Evolutionary conservation across 2,888 invertebrate genomes (phyloP).

Genomic region (Microctonus brassicae): DNA sequence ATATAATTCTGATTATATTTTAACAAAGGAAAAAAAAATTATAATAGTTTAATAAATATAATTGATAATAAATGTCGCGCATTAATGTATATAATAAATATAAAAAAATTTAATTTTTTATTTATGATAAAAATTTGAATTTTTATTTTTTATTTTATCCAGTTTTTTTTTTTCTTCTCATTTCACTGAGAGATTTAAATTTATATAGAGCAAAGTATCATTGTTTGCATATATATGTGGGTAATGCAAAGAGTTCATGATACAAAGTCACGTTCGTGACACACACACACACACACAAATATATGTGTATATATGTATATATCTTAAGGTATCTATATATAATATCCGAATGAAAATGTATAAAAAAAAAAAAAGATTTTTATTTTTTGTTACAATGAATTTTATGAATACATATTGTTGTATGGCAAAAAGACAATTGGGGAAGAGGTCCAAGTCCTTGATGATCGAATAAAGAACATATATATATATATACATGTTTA

Average conservation of each 20-base stretch:
- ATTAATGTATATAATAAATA: too few species aligned
- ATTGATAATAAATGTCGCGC: too few species aligned
- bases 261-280: constrained; percentile 66
- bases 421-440: background rate
- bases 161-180: background rate
- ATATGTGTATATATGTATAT: background rate
- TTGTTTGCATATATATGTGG: constrained; percentile 15
- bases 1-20: background rate
- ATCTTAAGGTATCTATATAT: too few species aligned
- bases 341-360: too few species aligned
- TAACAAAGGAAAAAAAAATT: background rate
- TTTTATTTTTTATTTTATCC: background rate
- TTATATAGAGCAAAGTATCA: background rate
- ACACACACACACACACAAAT: constrained; percentile 26
- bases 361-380: constrained; percentile 7
- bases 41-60: background rate
- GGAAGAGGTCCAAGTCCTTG: too few species aligned
- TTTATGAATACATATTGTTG: background rate
- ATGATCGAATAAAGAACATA: too few species aligned
- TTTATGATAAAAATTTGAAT: too few species aligned
- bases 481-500: too few species aligned
- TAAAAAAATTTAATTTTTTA: too few species aligned
- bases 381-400: background rate
- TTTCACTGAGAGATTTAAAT: too few species aligned
- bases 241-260: constrained; percentile 61